Conservation (phyloP, 2,113 vertebrate genomes). For the Bujurquina vittata region DNA sequence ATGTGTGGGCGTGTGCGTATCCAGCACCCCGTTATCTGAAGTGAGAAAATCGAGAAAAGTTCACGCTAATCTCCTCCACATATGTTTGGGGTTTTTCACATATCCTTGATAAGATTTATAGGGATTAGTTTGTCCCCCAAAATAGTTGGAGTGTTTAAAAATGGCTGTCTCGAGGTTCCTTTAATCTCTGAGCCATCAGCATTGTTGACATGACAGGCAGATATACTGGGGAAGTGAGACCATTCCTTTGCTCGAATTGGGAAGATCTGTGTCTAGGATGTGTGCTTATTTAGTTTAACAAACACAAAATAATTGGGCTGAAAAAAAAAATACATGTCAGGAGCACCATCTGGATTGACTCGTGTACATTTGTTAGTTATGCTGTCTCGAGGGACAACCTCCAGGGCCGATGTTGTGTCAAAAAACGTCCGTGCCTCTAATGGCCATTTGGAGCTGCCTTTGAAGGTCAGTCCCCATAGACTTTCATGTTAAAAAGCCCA, state of each 20-base stretch:
- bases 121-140: conserved; percentile 68
- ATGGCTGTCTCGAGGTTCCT: conserved; percentile 57
- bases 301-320: background rate
- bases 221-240: conserved; percentile 20
- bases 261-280: conserved; percentile 3
- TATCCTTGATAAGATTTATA: conserved; percentile 74
- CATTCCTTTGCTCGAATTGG: conserved; percentile 35
- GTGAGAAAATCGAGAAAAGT: conserved; percentile 59
- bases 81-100: conserved; percentile 67
- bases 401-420: background rate
- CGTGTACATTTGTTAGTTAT: background rate
- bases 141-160: conserved; percentile 62
- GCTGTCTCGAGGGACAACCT: background rate
- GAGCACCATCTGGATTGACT: background rate
- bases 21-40: conserved; percentile 54
- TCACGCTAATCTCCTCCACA: conserved; percentile 69
- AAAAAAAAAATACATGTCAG: background rate
- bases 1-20: conserved; percentile 6
- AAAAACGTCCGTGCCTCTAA: background rate
- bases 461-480: background rate
- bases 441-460: background rate
- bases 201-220: conserved; percentile 44
- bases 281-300: conserved; percentile 8
- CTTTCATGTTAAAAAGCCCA: background rate
- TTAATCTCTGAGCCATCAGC: conserved; percentile 64